Conservation (phyloP, 2,888 invertebrate species). For the Lumbricus terrestris region DNA sequence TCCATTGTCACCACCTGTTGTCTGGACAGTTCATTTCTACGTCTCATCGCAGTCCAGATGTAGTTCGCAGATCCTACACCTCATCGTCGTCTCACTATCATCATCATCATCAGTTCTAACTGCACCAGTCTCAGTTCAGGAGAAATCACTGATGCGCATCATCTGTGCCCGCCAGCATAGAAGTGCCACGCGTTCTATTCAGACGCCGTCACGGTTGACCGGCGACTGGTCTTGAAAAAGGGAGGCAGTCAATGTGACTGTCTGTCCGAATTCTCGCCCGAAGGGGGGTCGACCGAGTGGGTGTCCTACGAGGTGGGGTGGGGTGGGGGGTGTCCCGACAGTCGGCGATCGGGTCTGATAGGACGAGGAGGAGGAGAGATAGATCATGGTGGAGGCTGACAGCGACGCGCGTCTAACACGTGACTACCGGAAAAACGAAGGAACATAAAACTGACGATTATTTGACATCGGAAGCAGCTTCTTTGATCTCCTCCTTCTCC, state of each 20-base stretch:
- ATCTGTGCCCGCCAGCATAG: background rate
- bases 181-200: conserved; percentile 3
- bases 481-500: background rate
- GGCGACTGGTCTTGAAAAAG: background rate
- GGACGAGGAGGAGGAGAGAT: background rate
- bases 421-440: background rate
- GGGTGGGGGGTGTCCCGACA: no score
- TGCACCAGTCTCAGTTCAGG: background rate
- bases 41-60: background rate
- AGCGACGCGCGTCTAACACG: background rate
- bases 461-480: background rate
- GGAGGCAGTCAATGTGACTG: background rate
- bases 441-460: background rate
- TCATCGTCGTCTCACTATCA: background rate
- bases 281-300: conserved; percentile 3
- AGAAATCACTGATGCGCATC: background rate
- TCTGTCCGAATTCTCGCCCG: background rate
- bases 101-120: background rate
- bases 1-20: background rate
- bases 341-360: background rate
- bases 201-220: background rate
- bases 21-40: background rate
- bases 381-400: background rate
- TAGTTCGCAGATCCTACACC: no score
- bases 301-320: no score